Evolutionary conservation across 2,888 invertebrate species (phyloP).

Genomic region (Apamea epomidion): DNA sequence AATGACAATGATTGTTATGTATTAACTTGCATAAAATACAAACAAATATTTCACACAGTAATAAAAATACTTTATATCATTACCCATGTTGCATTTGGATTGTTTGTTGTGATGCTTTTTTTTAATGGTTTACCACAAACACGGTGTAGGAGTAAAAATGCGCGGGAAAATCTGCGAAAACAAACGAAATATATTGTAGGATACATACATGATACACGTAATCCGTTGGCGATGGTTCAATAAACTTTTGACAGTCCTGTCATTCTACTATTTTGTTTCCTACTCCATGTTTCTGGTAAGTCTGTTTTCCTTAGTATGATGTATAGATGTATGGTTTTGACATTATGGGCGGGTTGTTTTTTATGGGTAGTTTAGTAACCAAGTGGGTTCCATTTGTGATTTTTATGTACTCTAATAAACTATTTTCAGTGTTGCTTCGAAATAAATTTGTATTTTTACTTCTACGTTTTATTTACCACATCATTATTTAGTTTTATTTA

Average conservation of each 20-base stretch:
- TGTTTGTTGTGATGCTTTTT: constrained; percentile 37
- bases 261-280: constrained; percentile 10
- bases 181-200: neutral
- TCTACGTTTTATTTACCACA: constrained; percentile 12
- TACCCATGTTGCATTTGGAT: constrained; percentile 35
- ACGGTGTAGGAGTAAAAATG: constrained; percentile 13
- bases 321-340: constrained; percentile 40
- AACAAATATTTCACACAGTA: constrained; percentile 14
- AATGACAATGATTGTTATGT: too few species aligned
- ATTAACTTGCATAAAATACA: neutral
- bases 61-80: neutral
- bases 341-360: constrained; percentile 52
- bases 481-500: constrained; percentile 15
- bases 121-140: neutral
- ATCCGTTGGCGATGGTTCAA: neutral
- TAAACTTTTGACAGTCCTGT: constrained; percentile 28
- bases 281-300: constrained; percentile 30
- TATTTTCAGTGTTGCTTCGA: constrained; percentile 64
- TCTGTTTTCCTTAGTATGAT: constrained; percentile 33
- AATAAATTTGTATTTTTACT: constrained; percentile 62
- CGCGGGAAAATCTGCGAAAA: neutral
- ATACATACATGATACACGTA: fast-evolving
- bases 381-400: constrained; percentile 57
- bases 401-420: constrained; percentile 47
- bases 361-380: constrained; percentile 49